Evolutionary conservation across 1,140 invertebrate species (phyloP).

Genomic region (Zaprionus tsacasi): DNA sequence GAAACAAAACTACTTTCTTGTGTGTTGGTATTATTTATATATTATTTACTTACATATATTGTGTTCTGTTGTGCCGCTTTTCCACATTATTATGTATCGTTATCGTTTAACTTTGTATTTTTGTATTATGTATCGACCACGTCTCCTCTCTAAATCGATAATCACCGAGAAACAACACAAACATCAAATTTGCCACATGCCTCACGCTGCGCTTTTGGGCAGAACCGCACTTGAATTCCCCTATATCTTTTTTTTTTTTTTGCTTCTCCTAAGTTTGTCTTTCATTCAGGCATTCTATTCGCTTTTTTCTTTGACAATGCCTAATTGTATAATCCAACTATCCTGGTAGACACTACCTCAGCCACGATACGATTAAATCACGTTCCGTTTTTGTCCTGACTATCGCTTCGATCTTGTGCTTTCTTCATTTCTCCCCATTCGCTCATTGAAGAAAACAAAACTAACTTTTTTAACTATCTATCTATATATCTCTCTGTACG

Average conservation of each 20-base stretch:
- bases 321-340: constrained; percentile 12
- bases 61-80: constrained; percentile 73
- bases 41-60: constrained; percentile 50
- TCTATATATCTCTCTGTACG: constrained; percentile 35
- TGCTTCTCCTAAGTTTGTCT: constrained; percentile 27
- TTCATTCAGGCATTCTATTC: constrained; percentile 13
- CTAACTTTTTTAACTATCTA: constrained; percentile 10
- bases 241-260: constrained; percentile 8
- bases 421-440: constrained; percentile 31
- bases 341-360: no score
- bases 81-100: constrained; percentile 27
- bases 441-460: constrained; percentile 13
- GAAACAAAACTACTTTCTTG: constrained; percentile 72
- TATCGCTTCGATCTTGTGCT: constrained; percentile 9
- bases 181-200: constrained; percentile 24
- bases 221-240: constrained; percentile 37
- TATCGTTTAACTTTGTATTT: constrained; percentile 35
- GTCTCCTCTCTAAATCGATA: constrained; percentile 14
- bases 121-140: constrained; percentile 36
- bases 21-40: constrained; percentile 79
- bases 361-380: constrained; percentile 18
- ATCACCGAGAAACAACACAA: constrained; percentile 13
- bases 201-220: constrained; percentile 54
- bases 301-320: constrained; percentile 15
- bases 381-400: constrained; percentile 31